phyloP scores from a whole-genome alignment of 2,797 vertebrate genomes.

The Acanthornis magna region DNA sequence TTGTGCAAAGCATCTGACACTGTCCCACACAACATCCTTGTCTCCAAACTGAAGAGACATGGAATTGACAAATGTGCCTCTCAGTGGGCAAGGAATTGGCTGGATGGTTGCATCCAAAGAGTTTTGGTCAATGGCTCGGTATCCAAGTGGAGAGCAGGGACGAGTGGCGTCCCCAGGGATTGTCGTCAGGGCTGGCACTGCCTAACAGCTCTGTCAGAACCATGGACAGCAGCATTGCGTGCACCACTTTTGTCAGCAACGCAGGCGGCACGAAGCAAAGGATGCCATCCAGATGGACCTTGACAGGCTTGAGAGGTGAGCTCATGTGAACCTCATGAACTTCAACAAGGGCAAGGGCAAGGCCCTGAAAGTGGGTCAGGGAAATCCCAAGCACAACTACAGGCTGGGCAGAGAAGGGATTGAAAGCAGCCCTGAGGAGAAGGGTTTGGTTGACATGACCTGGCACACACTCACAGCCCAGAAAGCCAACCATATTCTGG shows the following conservation, averaged over 20 bases:
- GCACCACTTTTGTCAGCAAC: accelerated
- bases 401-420: neutral
- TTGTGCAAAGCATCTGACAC: neutral
- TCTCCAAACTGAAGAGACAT: neutral
- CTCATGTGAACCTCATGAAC: neutral
- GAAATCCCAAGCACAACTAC: neutral
- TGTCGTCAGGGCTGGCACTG: neutral
- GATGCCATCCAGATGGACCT: neutral
- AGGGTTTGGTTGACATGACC: neutral
- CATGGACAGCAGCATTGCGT: neutral
- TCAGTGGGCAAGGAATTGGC: neutral
- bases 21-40: neutral
- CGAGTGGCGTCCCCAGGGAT: accelerated
- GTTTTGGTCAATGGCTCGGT: neutral
- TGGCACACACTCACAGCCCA: neutral
- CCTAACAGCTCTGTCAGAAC: neutral
- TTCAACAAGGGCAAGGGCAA: neutral
- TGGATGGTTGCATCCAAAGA: neutral
- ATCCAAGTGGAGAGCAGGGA: neutral
- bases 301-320: neutral
- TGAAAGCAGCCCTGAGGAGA: neutral
- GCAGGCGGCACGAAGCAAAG: accelerated
- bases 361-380: neutral
- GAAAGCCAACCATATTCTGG: neutral
- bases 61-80: neutral